These are phyloP conservation scores for Macropis europaea DNA, from an alignment of 2,888 invertebrate genomes.

Conservation along the genomic window DNA sequence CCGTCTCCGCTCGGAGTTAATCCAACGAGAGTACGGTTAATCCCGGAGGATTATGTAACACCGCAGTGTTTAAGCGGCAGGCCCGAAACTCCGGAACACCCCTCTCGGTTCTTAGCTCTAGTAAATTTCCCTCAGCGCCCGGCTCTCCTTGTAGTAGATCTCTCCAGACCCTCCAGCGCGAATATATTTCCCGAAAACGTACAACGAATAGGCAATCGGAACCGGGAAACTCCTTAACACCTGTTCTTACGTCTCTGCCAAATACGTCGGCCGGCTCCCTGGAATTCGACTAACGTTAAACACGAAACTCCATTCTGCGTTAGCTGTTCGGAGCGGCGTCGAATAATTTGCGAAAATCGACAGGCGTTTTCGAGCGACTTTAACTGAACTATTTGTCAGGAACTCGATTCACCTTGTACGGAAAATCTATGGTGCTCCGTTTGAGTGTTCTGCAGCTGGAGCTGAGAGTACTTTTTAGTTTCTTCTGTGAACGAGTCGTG, in stretches of 20 bases:
- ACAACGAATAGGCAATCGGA: slow-evolving; percentile 5
- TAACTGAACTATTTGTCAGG: too few relatives aligned
- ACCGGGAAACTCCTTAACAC: slow-evolving; percentile 19
- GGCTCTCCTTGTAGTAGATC: slow-evolving; percentile 38
- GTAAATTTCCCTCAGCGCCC: slow-evolving; percentile 57
- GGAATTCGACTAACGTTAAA: background rate
- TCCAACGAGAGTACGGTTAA: slow-evolving; percentile 65
- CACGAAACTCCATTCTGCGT: background rate
- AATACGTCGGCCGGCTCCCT: background rate
- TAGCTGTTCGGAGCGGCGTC: background rate
- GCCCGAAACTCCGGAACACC: slow-evolving; percentile 58
- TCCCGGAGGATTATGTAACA: slow-evolving; percentile 68
- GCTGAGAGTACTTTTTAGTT: too few relatives aligned
- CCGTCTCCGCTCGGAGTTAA: slow-evolving; percentile 66
- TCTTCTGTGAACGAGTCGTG: too few relatives aligned
- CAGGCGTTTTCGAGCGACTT: too few relatives aligned
- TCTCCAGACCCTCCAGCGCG: slow-evolving; percentile 19
- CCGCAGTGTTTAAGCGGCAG: slow-evolving; percentile 68
- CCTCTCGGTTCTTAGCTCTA: slow-evolving; percentile 53
- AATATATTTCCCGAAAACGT: slow-evolving; percentile 28
- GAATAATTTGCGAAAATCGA: too few relatives aligned
- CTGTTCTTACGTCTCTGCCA: slow-evolving; percentile 11
- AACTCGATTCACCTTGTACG: too few relatives aligned
- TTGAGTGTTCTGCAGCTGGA: too few relatives aligned
- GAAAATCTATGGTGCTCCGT: too few relatives aligned